Conservation (phyloP, 2,113 vertebrate genomes). For the Eptatretus burgeri region DNA sequence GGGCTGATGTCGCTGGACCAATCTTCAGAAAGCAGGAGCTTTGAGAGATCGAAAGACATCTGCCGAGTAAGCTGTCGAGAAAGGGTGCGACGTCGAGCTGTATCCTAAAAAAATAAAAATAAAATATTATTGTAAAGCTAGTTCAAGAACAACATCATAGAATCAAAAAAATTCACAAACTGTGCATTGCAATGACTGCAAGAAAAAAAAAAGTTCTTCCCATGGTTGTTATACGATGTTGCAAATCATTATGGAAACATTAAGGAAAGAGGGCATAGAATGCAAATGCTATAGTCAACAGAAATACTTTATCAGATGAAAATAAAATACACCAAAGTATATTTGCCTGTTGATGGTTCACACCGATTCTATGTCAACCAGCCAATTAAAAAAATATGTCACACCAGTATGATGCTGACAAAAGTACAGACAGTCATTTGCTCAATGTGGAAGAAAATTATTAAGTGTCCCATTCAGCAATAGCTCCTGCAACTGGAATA, state of each 20-base stretch:
- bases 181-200: conserved; percentile 12
- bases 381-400: neutral
- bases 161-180: too few species aligned
- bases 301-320: too few species aligned
- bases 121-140: neutral
- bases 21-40: conserved; percentile 76
- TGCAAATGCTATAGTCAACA: too few species aligned
- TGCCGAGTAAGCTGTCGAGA: conserved; percentile 65
- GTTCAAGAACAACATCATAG: too few species aligned
- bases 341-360: neutral
- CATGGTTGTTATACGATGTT: neutral
- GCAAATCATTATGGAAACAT: neutral
- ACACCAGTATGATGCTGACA: neutral
- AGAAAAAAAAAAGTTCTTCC: conserved; percentile 14
- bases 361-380: neutral
- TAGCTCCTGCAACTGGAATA: too few species aligned
- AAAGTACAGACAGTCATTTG: neutral
- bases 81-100: conserved; percentile 67
- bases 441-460: neutral
- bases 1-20: conserved; percentile 99
- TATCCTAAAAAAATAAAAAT: conserved; percentile 28
- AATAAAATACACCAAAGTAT: too few species aligned
- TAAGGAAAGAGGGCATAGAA: too few species aligned
- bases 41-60: conserved; percentile 93
- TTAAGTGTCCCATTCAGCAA: neutral